Evolutionary conservation across 2,797 vertebrate genomes (phyloP).

Genomic region (Chiloscyllium punctatum): DNA sequence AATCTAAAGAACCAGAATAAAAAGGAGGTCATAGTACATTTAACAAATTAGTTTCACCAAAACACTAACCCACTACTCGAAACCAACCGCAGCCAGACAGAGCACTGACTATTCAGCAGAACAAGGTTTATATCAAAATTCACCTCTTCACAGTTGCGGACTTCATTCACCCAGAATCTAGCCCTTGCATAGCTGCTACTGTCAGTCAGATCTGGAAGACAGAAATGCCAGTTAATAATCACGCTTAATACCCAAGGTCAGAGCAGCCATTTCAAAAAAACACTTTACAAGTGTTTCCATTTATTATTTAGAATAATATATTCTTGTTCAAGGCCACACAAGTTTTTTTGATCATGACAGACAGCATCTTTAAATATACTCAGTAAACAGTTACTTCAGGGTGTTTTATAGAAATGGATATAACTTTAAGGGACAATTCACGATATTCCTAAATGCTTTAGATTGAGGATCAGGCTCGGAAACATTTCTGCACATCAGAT

Average conservation of each 20-base stretch:
- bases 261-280: background rate
- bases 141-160: slow-evolving; percentile 90
- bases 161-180: slow-evolving; percentile 94
- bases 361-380: background rate
- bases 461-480: background rate
- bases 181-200: slow-evolving; percentile 87
- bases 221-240: slow-evolving; percentile 1
- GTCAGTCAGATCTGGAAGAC: slow-evolving; percentile 78
- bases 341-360: background rate
- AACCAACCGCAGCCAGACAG: background rate
- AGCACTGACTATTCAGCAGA: background rate
- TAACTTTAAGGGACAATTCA: background rate
- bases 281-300: background rate
- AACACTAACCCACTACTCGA: background rate
- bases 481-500: background rate
- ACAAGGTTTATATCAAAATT: slow-evolving; percentile 28
- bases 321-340: background rate
- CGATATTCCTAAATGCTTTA: background rate
- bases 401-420: background rate
- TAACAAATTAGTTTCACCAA: background rate
- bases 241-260: background rate
- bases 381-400: background rate
- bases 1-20: background rate
- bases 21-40: background rate
- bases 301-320: background rate